Evolutionary conservation across 2,888 invertebrate genomes (phyloP).

Genomic region (Cheiracanthium punctorium): DNA sequence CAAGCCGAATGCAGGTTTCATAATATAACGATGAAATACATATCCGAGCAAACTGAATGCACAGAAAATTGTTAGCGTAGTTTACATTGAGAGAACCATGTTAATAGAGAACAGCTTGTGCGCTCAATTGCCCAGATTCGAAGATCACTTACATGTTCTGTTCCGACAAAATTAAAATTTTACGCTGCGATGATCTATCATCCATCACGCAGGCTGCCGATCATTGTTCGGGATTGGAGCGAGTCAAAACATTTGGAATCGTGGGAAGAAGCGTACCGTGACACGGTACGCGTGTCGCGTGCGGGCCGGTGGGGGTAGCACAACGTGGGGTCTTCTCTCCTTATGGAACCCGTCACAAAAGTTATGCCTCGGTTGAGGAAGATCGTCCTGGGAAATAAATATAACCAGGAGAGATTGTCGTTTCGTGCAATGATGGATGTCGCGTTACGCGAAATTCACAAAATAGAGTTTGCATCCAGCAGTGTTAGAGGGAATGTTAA

Average conservation of each 20-base stretch:
- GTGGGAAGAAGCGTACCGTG: constrained; percentile 6
- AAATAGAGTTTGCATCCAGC: no score
- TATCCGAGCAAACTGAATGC: no score
- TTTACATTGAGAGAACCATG: no score
- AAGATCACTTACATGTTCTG: no score
- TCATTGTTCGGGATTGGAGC: not conserved
- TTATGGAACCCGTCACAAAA: not conserved
- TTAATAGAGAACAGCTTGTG: not conserved
- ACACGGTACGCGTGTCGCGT: not conserved
- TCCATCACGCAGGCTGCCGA: not conserved
- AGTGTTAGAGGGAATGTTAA: no score
- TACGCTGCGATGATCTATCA: not conserved
- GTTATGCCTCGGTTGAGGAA: not conserved
- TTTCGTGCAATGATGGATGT: not conserved
- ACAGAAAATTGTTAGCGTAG: no score
- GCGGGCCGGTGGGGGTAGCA: not conserved
- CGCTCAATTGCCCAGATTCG: not conserved
- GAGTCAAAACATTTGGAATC: constrained; percentile 6
- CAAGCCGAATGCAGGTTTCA: no score
- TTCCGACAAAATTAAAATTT: not conserved
- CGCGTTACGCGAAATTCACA: no score
- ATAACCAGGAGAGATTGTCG: not conserved
- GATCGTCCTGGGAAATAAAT: not conserved
- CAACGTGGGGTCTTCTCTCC: not conserved
- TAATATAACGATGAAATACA: no score